Evolutionary conservation across 2,888 invertebrate species (phyloP).

Genomic region (Idaea aversata): DNA sequence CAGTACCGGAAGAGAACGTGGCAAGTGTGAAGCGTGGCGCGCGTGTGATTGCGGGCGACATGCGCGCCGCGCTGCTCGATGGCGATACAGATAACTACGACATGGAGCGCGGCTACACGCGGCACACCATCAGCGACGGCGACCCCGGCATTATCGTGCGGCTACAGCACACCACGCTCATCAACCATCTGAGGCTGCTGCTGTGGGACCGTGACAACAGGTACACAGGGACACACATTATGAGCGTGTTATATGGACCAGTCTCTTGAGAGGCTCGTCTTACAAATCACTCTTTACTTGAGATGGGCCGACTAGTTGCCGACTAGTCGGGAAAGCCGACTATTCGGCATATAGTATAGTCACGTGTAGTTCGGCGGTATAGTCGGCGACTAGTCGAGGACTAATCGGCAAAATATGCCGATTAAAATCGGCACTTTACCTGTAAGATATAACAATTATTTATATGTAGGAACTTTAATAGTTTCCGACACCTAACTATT

Average conservation of each 20-base stretch:
- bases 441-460: no score
- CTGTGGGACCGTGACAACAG: slow-evolving; percentile 97
- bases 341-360: no score
- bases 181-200: slow-evolving; percentile 95
- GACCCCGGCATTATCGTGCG: slow-evolving; percentile 91
- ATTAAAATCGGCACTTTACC: no score
- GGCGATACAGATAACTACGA: slow-evolving; percentile 93
- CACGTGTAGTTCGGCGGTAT: no score
- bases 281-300: no score
- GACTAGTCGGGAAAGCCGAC: no score
- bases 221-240: slow-evolving; percentile 33
- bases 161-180: slow-evolving; percentile 90
- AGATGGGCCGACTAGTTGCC: no score
- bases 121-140: slow-evolving; percentile 91
- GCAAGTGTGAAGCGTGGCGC: slow-evolving; percentile 90
- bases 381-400: no score
- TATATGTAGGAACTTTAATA: no score
- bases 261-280: no score
- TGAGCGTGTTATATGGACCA: neutral
- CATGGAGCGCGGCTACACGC: slow-evolving; percentile 95
- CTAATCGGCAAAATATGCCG: no score
- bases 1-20: slow-evolving; percentile 95
- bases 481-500: no score
- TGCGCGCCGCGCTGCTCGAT: slow-evolving; percentile 92
- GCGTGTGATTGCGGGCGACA: slow-evolving; percentile 93